A percentile compares a stretch with the other conserved stretches of the same genome.
Conservation (phyloP, 2,888 invertebrate species). For the Conistra vaccinii region DNA sequence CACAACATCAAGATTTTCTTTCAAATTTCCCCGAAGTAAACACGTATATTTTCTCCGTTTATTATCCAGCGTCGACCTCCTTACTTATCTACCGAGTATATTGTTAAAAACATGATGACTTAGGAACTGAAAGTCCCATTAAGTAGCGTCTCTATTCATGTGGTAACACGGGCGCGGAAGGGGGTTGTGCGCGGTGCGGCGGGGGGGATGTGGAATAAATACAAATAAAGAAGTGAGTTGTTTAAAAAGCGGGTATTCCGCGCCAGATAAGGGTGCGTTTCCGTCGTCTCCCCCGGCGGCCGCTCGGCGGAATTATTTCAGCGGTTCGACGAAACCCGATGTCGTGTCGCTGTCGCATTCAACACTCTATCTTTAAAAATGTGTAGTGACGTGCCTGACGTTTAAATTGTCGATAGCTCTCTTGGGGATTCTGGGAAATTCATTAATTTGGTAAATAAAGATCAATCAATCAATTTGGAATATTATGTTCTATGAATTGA, state of each 20-base stretch:
- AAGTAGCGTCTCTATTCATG: conserved; percentile 90
- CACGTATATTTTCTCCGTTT: conserved; percentile 87
- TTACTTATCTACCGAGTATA: conserved; percentile 86
- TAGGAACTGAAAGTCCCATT: conserved; percentile 90
- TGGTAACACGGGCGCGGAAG: conserved; percentile 84
- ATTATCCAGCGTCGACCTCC: conserved; percentile 88
- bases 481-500: not conserved
- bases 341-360: conserved; percentile 88
- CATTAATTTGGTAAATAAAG: not conserved
- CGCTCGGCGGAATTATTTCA: conserved; percentile 88
- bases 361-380: conserved; percentile 90
- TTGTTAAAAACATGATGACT: conserved; percentile 90
- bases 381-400: conserved; percentile 75
- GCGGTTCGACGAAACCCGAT: conserved; percentile 88
- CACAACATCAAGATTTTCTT: conserved; percentile 84
- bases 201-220: conserved; percentile 79
- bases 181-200: conserved; percentile 67
- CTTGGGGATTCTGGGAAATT: not conserved
- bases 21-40: conserved; percentile 80
- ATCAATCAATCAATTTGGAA: not conserved
- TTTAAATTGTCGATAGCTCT: conserved; percentile 29
- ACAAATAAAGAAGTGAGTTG: conserved; percentile 90
- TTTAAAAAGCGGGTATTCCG: conserved; percentile 90
- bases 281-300: conserved; percentile 84
- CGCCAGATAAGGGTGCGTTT: conserved; percentile 89